Evolutionary conservation across 2,797 vertebrate species (phyloP).

Genomic region (Enteromius paludinosus): DNA sequence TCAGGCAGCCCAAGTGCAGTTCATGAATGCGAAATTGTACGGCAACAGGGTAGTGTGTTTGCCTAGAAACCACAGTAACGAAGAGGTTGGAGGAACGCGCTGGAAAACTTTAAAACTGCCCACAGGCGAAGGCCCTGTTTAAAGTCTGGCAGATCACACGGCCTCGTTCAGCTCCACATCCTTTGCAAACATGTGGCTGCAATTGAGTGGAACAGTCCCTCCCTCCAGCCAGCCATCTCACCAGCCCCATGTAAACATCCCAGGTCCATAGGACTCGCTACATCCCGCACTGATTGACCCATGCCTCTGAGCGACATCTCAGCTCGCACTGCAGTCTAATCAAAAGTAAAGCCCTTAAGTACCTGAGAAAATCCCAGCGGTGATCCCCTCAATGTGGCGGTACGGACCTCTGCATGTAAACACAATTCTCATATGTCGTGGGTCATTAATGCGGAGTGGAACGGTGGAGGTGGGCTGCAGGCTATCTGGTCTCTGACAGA

Average conservation of each 20-base stretch:
- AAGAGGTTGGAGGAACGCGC: slow-evolving; percentile 48
- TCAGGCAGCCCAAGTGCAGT: slow-evolving; percentile 24
- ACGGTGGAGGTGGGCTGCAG: slow-evolving; percentile 11
- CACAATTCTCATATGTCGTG: slow-evolving; percentile 34
- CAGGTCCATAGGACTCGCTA: slow-evolving; percentile 41
- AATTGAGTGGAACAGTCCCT: slow-evolving; percentile 63
- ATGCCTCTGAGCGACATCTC: slow-evolving; percentile 50
- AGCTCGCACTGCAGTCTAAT: slow-evolving; percentile 53
- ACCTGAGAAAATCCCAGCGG: slow-evolving; percentile 29
- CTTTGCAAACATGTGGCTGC: slow-evolving; percentile 66
- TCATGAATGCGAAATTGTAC: slow-evolving; percentile 48
- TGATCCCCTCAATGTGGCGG: background rate
- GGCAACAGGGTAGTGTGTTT: slow-evolving; percentile 54
- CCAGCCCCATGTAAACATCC: slow-evolving; percentile 56
- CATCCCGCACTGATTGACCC: slow-evolving; percentile 54
- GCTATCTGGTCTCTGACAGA: slow-evolving; percentile 50
- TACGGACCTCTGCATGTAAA: slow-evolving; percentile 25
- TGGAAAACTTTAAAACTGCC: slow-evolving; percentile 64
- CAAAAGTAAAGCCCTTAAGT: slow-evolving; percentile 55
- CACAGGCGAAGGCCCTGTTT: slow-evolving; percentile 62
- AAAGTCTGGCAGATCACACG: slow-evolving; percentile 61
- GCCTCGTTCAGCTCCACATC: slow-evolving; percentile 61
- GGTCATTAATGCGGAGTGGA: slow-evolving; percentile 25
- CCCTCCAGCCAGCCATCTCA: slow-evolving; percentile 51
- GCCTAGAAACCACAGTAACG: slow-evolving; percentile 59